Evolutionary conservation across 2,888 invertebrate genomes (phyloP).

Genomic region (Torymus texanus): DNA sequence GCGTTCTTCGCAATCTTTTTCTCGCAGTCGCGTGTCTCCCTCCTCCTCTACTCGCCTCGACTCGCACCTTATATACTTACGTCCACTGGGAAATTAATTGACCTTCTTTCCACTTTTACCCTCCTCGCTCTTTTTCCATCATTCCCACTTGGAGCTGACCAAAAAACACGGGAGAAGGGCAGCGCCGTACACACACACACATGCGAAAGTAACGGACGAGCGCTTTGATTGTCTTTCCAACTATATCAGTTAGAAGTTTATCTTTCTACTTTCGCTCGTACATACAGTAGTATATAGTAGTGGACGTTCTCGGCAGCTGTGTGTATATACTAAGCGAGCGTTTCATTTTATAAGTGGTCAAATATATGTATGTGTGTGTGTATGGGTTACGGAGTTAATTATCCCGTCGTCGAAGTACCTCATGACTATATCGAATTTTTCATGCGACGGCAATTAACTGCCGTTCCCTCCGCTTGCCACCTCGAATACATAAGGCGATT

Average conservation of each 20-base stretch:
- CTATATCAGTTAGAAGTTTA: conserved; percentile 37
- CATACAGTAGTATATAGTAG: no score
- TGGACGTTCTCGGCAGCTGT: no score
- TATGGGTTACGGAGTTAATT: conserved; percentile 10
- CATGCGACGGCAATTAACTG: conserved; percentile 30
- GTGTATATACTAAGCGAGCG: no score
- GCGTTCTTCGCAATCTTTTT: conserved; percentile 12
- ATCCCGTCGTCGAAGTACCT: neutral
- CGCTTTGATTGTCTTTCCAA: conserved; percentile 37
- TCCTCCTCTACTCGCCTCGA: neutral
- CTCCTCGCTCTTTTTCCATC: conserved; percentile 1
- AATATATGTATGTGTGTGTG: no score
- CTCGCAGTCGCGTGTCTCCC: neutral
- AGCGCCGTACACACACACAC: neutral
- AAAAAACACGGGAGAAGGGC: neutral
- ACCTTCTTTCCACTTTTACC: conserved; percentile 49
- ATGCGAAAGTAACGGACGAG: neutral
- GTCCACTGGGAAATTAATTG: conserved; percentile 57
- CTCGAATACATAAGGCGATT: neutral
- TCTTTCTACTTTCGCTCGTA: conserved; percentile 3
- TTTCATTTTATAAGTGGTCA: no score
- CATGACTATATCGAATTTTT: conserved; percentile 20
- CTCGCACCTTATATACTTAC: neutral
- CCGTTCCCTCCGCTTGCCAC: neutral
- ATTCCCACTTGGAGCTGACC: neutral